Evolutionary conservation across 2,113 vertebrate species (phyloP).

Genomic region (Ascaphus truei): DNA sequence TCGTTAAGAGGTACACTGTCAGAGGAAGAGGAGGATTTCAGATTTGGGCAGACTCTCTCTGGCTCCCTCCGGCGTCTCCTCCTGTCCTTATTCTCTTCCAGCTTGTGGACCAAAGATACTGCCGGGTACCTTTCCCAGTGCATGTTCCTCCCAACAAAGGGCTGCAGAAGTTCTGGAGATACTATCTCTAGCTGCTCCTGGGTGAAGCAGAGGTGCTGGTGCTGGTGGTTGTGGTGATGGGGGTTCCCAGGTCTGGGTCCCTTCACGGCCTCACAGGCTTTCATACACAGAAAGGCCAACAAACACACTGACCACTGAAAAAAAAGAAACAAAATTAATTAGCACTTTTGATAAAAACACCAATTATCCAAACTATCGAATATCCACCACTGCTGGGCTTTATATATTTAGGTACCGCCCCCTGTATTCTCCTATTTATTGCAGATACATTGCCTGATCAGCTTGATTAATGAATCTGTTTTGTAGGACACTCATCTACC

Average conservation of each 20-base stretch:
- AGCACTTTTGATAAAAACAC: too few relatives aligned
- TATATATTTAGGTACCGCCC: too few relatives aligned
- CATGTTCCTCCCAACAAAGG: slow-evolving; percentile 36
- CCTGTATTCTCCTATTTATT: too few relatives aligned
- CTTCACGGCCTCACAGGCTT: not conserved
- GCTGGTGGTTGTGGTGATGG: not conserved
- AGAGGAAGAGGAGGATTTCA: slow-evolving; percentile 2
- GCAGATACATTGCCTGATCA: too few relatives aligned
- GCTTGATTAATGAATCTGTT: too few relatives aligned
- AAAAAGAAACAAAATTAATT: not conserved
- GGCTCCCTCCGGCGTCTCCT: not conserved
- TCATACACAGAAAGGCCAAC: not conserved
- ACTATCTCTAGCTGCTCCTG: slow-evolving; percentile 32
- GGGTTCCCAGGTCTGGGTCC: not conserved
- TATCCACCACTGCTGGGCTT: too few relatives aligned
- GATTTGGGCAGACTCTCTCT: slow-evolving; percentile 37
- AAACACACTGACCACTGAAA: slow-evolving; percentile 15
- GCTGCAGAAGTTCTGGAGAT: not conserved
- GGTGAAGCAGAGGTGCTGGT: slow-evolving; percentile 42
- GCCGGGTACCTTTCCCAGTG: slow-evolving; percentile 47
- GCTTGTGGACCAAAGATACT: slow-evolving; percentile 44
- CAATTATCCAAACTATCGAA: too few relatives aligned
- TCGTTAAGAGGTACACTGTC: slow-evolving; percentile 5
- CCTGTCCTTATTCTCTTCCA: slow-evolving; percentile 34
- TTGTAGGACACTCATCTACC: too few relatives aligned